A percentile compares a stretch with the other conserved stretches of the same genome.
Evolutionary conservation across 2,888 invertebrate genomes (phyloP).

Genomic region (Sthenelais limicola): DNA sequence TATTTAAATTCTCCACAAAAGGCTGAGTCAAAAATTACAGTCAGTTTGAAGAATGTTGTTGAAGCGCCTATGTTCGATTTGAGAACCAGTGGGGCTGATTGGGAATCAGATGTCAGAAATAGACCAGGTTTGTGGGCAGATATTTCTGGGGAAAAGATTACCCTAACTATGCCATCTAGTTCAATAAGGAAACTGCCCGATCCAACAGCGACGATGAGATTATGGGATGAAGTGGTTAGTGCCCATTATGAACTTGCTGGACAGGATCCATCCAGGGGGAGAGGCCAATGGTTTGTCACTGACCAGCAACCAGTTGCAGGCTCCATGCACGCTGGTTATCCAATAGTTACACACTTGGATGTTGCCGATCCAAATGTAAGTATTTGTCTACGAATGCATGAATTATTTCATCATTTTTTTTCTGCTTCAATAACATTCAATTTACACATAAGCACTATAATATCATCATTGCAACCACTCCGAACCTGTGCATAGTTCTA

Average conservation of each 20-base stretch:
- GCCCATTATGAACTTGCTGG: not conserved
- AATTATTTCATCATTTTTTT: too few species aligned
- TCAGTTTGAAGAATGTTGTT: not conserved
- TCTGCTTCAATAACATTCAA: too few species aligned
- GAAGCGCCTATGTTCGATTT: not conserved
- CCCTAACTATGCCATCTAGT: not conserved
- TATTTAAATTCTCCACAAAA: not conserved
- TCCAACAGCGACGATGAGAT: not conserved
- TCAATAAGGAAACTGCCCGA: not conserved
- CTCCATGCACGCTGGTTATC: conserved; percentile 56
- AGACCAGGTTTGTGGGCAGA: conserved; percentile 3
- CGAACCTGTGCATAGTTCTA: too few species aligned
- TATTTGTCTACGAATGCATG: not conserved
- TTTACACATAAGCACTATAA: too few species aligned
- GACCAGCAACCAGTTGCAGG: conserved; percentile 50
- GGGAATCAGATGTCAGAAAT: not conserved
- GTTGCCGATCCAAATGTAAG: conserved; percentile 42
- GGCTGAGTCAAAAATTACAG: not conserved
- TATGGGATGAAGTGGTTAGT: conserved; percentile 11
- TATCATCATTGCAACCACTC: too few species aligned
- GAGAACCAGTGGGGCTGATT: not conserved
- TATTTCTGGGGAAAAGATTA: not conserved
- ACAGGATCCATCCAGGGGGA: not conserved
- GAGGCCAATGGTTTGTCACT: conserved; percentile 47
- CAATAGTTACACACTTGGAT: conserved; percentile 54